Evolutionary conservation across 1,140 invertebrate genomes (phyloP).

Genomic region (Cyphomyrmex costatus): DNA sequence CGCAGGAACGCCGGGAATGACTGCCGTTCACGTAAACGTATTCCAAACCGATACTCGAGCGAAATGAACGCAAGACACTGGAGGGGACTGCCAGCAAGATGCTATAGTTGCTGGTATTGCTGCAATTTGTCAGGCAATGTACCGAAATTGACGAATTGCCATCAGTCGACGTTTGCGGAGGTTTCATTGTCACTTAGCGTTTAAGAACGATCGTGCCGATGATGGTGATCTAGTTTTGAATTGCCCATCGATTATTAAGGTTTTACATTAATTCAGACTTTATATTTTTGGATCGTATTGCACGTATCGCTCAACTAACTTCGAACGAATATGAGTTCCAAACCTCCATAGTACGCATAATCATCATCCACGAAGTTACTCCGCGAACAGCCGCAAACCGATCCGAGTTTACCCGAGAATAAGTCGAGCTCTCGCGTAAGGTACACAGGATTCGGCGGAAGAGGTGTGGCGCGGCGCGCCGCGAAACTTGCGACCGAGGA

Average conservation of each 20-base stretch:
- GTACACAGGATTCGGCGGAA: conserved; percentile 44
- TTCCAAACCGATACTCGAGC: conserved; percentile 58
- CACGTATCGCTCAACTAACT: not conserved
- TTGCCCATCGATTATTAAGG: not conserved
- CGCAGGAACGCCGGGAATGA: conserved; percentile 61
- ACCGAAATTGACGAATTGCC: not conserved
- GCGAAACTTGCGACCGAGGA: conserved; percentile 54
- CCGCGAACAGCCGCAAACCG: conserved; percentile 37
- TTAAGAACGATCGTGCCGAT: conserved; percentile 10
- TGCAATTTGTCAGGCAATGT: conserved; percentile 11
- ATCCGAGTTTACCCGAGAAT: conserved; percentile 49
- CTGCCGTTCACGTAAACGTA: conserved; percentile 48
- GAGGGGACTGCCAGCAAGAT: conserved; percentile 4
- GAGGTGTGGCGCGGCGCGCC: not conserved
- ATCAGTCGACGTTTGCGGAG: conserved; percentile 42
- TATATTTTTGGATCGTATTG: conserved; percentile 3
- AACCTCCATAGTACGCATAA: conserved; percentile 37
- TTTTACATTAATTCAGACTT: not conserved
- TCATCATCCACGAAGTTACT: conserved; percentile 34
- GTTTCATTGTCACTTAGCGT: conserved; percentile 45
- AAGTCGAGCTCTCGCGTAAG: conserved; percentile 36
- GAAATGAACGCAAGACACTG: conserved; percentile 24
- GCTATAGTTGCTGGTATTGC: conserved; percentile 23
- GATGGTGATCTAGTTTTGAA: not conserved
- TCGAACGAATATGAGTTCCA: not conserved